phyloP scores from a whole-genome alignment of 2,113 vertebrate genomes.

The Podarcis raffonei region DNA sequence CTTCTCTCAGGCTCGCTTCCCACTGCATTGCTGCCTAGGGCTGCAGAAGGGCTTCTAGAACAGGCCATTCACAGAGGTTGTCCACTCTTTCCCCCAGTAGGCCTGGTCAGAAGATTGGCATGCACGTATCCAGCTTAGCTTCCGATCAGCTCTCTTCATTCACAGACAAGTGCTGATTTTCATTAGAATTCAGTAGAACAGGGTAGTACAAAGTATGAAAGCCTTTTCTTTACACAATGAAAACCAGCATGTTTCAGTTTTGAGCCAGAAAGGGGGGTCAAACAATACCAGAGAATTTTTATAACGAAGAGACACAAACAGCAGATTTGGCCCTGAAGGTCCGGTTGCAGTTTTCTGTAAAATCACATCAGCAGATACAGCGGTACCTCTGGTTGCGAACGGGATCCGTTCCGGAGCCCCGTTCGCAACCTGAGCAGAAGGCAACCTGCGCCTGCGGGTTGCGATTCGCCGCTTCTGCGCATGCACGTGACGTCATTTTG shows the following conservation, averaged over 20 bases:
- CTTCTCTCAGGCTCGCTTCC: no score
- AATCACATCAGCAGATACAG: not conserved
- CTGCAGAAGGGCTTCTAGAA: not conserved
- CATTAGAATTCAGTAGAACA: not conserved
- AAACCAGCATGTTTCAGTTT: conserved; percentile 19
- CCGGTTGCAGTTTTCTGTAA: not conserved
- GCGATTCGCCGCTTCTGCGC: no score
- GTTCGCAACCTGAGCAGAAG: no score
- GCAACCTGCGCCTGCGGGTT: no score
- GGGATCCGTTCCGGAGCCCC: no score
- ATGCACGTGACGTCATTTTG: no score
- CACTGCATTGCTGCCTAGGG: no score
- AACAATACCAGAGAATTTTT: not conserved
- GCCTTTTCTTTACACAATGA: not conserved
- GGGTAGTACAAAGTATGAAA: not conserved
- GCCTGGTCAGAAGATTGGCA: not conserved
- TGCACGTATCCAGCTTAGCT: not conserved
- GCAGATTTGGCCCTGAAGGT: not conserved
- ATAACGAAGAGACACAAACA: not conserved
- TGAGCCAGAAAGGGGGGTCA: not conserved
- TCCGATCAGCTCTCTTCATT: conserved; percentile 23
- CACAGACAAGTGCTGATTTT: conserved; percentile 13
- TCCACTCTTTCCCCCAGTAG: not conserved
- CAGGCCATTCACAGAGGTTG: not conserved
- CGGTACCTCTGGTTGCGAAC: no score